Evolutionary conservation across 2,797 vertebrate species (phyloP).

Genomic region (Rhinella marina): DNA sequence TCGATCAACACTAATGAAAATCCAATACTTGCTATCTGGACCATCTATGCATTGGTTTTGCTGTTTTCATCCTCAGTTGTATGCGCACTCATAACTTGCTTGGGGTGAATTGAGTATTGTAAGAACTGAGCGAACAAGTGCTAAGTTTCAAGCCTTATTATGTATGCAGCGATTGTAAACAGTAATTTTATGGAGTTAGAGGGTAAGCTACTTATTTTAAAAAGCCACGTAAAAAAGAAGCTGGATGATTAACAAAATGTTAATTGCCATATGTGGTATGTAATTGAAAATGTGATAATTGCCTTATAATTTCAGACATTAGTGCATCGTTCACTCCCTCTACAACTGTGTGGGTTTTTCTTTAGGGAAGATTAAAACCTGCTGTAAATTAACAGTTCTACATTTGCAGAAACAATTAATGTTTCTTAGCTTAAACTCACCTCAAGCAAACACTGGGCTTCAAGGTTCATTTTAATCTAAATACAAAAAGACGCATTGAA

Average conservation of each 20-base stretch:
- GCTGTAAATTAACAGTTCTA: constrained; percentile 52
- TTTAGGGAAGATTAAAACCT: constrained; percentile 50
- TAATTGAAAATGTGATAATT: constrained; percentile 70
- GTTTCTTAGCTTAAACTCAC: constrained; percentile 60
- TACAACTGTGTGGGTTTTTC: constrained; percentile 62
- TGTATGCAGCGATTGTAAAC: constrained; percentile 67
- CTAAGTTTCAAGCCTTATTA: constrained; percentile 64
- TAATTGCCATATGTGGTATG: constrained; percentile 67
- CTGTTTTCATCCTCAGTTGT: neutral
- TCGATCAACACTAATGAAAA: no score
- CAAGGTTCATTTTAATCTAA: constrained; percentile 56
- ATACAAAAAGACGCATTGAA: constrained; percentile 45
- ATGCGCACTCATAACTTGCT: constrained; percentile 36
- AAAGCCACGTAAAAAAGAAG: constrained; percentile 67
- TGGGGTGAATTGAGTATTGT: constrained; percentile 64
- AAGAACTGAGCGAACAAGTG: constrained; percentile 63
- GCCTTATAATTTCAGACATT: constrained; percentile 68
- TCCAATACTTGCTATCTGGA: neutral
- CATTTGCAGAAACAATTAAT: constrained; percentile 51
- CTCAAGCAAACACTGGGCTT: constrained; percentile 47
- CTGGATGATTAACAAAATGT: constrained; percentile 69
- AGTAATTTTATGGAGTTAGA: constrained; percentile 66
- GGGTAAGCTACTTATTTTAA: constrained; percentile 66
- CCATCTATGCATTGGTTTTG: constrained; percentile 18
- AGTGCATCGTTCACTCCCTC: constrained; percentile 61